phyloP scores from a whole-genome alignment of 2,113 vertebrate species.

The Hippocampus comes region DNA sequence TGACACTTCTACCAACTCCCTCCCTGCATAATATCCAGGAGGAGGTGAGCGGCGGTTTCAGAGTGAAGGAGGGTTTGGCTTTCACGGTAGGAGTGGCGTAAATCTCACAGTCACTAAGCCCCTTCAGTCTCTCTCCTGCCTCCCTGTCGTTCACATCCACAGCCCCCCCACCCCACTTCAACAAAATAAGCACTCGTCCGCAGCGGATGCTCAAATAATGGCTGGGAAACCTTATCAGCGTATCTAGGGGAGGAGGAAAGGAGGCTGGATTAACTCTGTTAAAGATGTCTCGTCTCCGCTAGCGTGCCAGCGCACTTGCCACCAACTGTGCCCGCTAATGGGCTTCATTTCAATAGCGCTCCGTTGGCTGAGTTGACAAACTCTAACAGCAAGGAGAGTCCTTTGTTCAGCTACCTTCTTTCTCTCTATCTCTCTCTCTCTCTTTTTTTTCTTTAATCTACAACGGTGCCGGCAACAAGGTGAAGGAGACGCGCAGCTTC shows the following conservation, averaged over 20 bases:
- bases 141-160: conserved; percentile 78
- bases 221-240: conserved; percentile 59
- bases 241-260: conserved; percentile 24
- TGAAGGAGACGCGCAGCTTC: conserved; percentile 60
- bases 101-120: conserved; percentile 38
- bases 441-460: neutral
- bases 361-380: conserved; percentile 51
- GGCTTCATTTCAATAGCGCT: conserved; percentile 56
- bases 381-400: conserved; percentile 50
- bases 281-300: conserved; percentile 37
- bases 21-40: conserved; percentile 40
- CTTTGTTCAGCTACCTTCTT: conserved; percentile 53
- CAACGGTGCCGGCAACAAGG: conserved; percentile 58
- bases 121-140: conserved; percentile 36
- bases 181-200: conserved; percentile 80
- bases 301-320: conserved; percentile 51
- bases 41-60: conserved; percentile 11
- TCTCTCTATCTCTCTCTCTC: no score
- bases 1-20: conserved; percentile 19
- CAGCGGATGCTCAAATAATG: conserved; percentile 51
- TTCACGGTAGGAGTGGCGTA: conserved; percentile 56
- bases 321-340: conserved; percentile 51
- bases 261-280: conserved; percentile 28
- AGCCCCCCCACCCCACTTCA: conserved; percentile 86
- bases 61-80: conserved; percentile 28